A percentile compares a stretch with the other conserved stretches of the same genome.
Evolutionary conservation across 2,888 invertebrate species (phyloP).

Genomic region (Byasa hedistus): DNA sequence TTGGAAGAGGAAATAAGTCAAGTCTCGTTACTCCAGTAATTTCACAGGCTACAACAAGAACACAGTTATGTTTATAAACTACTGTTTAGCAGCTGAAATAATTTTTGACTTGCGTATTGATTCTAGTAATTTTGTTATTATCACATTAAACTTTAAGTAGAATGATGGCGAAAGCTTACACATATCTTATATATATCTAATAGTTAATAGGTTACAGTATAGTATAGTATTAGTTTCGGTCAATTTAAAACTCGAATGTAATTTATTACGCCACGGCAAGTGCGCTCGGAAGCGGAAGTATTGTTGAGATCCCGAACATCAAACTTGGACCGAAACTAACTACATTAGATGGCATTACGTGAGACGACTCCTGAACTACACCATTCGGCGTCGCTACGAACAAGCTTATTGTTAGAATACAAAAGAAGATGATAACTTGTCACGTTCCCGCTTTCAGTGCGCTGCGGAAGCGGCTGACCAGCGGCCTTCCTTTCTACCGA

Average conservation of each 20-base stretch:
- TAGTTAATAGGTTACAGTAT: too few relatives aligned
- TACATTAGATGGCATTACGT: constrained; percentile 24
- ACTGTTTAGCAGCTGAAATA: too few relatives aligned
- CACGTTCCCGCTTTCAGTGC: constrained; percentile 13
- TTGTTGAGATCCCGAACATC: constrained; percentile 14
- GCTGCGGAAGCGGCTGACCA: constrained; percentile 6
- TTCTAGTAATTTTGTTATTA: too few relatives aligned
- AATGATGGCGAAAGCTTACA: too few relatives aligned
- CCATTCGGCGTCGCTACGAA: constrained; percentile 11
- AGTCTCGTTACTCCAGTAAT: too few relatives aligned
- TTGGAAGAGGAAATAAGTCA: too few relatives aligned
- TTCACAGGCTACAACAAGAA: too few relatives aligned
- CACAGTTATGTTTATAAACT: too few relatives aligned
- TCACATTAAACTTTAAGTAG: too few relatives aligned
- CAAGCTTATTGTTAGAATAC: constrained; percentile 19
- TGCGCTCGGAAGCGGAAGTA: neutral
- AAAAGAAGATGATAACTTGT: constrained; percentile 21
- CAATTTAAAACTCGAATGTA: constrained; percentile 1
- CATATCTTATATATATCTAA: too few relatives aligned
- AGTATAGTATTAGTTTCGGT: constrained; percentile 2
- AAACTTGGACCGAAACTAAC: constrained; percentile 20
- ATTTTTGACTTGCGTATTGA: too few relatives aligned
- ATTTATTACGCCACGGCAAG: neutral
- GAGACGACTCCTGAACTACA: constrained; percentile 16
- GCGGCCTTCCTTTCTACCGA: constrained; percentile 2